Conservation (phyloP, 2,888 invertebrate species). For the Homarus gammarus region DNA sequence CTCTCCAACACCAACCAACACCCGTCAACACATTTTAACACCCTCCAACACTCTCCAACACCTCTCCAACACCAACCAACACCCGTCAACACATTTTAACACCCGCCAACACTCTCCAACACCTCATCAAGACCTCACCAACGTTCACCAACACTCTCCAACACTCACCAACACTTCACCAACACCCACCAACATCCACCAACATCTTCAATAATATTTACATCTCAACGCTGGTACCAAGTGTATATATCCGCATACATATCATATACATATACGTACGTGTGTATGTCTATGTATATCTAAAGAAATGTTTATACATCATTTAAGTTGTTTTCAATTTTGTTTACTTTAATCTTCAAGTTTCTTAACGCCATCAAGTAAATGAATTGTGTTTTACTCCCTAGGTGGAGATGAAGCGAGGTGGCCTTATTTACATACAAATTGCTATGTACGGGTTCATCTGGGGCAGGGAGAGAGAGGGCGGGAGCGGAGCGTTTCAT, state of each 20-base stretch:
- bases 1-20: too few species aligned
- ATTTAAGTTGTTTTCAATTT: background rate
- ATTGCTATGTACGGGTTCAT: conserved; percentile 43
- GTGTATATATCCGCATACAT: conserved; percentile 21
- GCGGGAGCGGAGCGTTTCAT: too few species aligned
- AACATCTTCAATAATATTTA: too few species aligned
- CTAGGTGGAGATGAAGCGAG: conserved; percentile 28
- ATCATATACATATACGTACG: conserved; percentile 23
- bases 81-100: too few species aligned
- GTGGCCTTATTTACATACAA: conserved; percentile 44
- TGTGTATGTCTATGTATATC: background rate
- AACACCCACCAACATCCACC: too few species aligned
- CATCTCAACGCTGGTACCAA: too few species aligned
- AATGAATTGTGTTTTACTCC: background rate
- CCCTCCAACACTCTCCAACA: too few species aligned
- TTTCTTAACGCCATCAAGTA: conserved; percentile 17
- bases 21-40: too few species aligned
- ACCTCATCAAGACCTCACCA: too few species aligned
- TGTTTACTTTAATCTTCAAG: background rate
- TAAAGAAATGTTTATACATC: background rate
- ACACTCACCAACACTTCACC: too few species aligned
- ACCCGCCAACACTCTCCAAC: background rate
- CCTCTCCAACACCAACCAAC: background rate
- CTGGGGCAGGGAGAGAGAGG: conserved; percentile 4
- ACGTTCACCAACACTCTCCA: too few species aligned